Evolutionary conservation across 2,113 vertebrate genomes (phyloP).

Genomic region (Oryzias celebensis): DNA sequence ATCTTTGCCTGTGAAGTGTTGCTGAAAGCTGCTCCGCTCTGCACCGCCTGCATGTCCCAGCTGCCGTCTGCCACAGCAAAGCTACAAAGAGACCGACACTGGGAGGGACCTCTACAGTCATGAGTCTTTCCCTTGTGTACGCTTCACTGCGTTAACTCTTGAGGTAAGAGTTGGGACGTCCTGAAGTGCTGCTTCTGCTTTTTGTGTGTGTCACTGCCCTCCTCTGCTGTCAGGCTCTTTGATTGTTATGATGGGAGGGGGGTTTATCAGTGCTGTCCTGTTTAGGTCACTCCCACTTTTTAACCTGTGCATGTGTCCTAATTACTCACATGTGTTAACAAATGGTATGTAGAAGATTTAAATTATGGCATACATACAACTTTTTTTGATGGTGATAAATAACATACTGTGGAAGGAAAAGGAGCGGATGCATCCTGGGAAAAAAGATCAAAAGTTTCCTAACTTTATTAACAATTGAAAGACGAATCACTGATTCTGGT

Average conservation of each 20-base stretch:
- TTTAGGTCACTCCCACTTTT: slow-evolving; percentile 59
- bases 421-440: slow-evolving; percentile 12
- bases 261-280: slow-evolving; percentile 31
- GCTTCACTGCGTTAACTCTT: slow-evolving; percentile 50
- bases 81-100: slow-evolving; percentile 44
- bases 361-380: slow-evolving; percentile 29
- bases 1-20: slow-evolving; percentile 67
- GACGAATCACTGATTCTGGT: not conserved
- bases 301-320: slow-evolving; percentile 13
- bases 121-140: slow-evolving; percentile 67
- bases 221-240: slow-evolving; percentile 47
- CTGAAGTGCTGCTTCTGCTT: slow-evolving; percentile 24
- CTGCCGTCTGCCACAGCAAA: slow-evolving; percentile 52
- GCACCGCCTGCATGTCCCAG: slow-evolving; percentile 39
- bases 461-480: slow-evolving; percentile 6
- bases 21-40: slow-evolving; percentile 44
- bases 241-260: slow-evolving; percentile 60
- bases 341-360: slow-evolving; percentile 3
- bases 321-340: not conserved
- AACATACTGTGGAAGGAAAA: slow-evolving; percentile 19
- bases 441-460: slow-evolving; percentile 3
- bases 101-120: slow-evolving; percentile 60
- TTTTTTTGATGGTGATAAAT: slow-evolving; percentile 50
- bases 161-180: slow-evolving; percentile 76
- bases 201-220: slow-evolving; percentile 16